These are phyloP conservation scores for Palythoa grandis DNA, from an alignment of 92 coral and sea anemone genomes.

Conservation along the genomic window DNA sequence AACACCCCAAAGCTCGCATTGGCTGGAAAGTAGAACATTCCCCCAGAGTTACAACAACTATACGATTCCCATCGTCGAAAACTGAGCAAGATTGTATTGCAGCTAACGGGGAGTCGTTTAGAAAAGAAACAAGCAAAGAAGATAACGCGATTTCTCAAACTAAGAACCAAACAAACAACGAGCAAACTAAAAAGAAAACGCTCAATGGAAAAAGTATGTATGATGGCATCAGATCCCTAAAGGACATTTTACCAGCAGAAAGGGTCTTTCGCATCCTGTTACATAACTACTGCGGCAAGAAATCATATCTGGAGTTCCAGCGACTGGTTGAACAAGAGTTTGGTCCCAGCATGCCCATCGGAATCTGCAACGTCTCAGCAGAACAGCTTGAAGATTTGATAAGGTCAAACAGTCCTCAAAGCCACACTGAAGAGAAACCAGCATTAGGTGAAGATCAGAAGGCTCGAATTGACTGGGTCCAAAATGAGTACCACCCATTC, in stretches of 20 bases:
- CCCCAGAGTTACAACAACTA: slow-evolving; percentile 27
- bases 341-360: slow-evolving; percentile 63
- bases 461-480: slow-evolving; percentile 69
- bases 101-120: background rate
- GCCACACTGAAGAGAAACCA: slow-evolving; percentile 14
- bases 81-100: slow-evolving; percentile 1
- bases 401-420: background rate
- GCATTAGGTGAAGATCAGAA: background rate
- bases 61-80: slow-evolving; percentile 30
- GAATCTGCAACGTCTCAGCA: slow-evolving; percentile 67
- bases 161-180: slow-evolving; percentile 24
- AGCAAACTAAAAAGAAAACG: slow-evolving; percentile 5
- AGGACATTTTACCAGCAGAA: slow-evolving; percentile 39
- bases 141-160: background rate
- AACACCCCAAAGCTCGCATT: slow-evolving; percentile 52
- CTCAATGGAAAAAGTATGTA: slow-evolving; percentile 53
- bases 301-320: slow-evolving; percentile 61
- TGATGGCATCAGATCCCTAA: slow-evolving; percentile 57
- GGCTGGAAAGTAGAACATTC: slow-evolving; percentile 72
- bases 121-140: slow-evolving; percentile 15
- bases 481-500: slow-evolving; percentile 72
- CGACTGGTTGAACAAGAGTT: slow-evolving; percentile 62
- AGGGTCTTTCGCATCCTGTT: slow-evolving; percentile 62
- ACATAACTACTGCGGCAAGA: slow-evolving; percentile 66
- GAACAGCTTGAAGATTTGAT: slow-evolving; percentile 63